These are phyloP conservation scores for Chrysomela aeneicollis DNA, from an alignment of 2,888 invertebrate species.

Conservation along the genomic window DNA sequence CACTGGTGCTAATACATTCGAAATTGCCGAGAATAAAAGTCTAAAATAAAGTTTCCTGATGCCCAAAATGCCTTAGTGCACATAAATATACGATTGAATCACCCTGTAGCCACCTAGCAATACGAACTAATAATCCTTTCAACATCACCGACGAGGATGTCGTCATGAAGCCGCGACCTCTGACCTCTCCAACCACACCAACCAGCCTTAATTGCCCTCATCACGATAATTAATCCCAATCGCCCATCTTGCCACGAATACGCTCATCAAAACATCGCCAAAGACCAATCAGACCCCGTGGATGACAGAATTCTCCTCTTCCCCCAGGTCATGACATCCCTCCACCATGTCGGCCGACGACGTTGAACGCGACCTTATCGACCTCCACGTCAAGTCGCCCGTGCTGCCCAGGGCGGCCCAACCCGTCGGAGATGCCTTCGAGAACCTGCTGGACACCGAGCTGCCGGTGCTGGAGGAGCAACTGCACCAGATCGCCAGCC, in stretches of 20 bases:
- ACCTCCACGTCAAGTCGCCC: conserved; percentile 56
- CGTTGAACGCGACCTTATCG: conserved; percentile 54
- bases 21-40: too few relatives aligned
- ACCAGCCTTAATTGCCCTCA: neutral
- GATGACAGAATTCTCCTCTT: conserved; percentile 5
- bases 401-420: conserved; percentile 47
- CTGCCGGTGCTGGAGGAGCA: conserved; percentile 56
- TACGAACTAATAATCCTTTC: neutral
- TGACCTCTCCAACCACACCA: neutral
- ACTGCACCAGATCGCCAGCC: conserved; percentile 50
- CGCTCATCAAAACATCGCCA: neutral
- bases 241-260: neutral
- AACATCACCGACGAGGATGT: neutral
- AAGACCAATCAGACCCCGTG: too few relatives aligned
- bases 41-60: too few relatives aligned
- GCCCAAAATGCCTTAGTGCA: too few relatives aligned
- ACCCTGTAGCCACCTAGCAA: neutral
- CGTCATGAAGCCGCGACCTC: neutral
- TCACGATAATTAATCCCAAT: neutral
- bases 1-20: too few relatives aligned
- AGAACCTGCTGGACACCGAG: conserved; percentile 58
- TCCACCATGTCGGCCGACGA: conserved; percentile 40
- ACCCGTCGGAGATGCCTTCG: conserved; percentile 41
- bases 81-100: too few relatives aligned
- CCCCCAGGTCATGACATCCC: conserved; percentile 45